Percentiles rank a stretch among this genome's conserved stretches.
phyloP scores from a whole-genome alignment of 2,797 vertebrate genomes.

The Aldrovandia affinis region DNA sequence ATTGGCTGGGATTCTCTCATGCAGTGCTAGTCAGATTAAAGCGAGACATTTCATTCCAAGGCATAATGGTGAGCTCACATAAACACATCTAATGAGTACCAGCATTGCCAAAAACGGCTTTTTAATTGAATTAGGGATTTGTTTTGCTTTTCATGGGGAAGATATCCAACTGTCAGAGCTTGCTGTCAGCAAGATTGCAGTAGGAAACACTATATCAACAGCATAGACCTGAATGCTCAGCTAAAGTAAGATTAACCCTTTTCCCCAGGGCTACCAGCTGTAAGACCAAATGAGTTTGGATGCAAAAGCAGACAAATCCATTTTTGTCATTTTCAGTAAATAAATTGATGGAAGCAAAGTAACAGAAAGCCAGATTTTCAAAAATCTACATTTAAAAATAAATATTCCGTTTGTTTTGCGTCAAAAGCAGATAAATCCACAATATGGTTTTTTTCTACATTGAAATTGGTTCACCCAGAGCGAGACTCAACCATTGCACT shows the following conservation, averaged over 20 bases:
- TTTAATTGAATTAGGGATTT: slow-evolving; percentile 31
- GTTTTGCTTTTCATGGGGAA: slow-evolving; percentile 14
- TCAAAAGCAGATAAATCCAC: too few relatives aligned
- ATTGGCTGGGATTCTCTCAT: not conserved
- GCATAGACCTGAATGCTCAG: not conserved
- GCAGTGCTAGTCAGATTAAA: not conserved
- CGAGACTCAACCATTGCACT: too few relatives aligned
- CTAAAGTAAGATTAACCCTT: not conserved
- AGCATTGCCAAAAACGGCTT: slow-evolving; percentile 26
- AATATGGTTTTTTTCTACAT: too few relatives aligned
- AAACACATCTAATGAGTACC: slow-evolving; percentile 21
- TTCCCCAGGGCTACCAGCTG: not conserved
- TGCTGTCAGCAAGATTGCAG: not conserved
- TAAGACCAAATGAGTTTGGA: not conserved
- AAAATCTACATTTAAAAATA: too few relatives aligned
- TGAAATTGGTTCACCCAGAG: too few relatives aligned
- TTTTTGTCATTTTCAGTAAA: too few relatives aligned
- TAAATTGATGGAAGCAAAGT: too few relatives aligned
- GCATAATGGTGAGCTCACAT: slow-evolving; percentile 15
- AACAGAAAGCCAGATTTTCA: too few relatives aligned
- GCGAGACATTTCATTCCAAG: not conserved
- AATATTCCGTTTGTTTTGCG: too few relatives aligned
- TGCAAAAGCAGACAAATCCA: too few relatives aligned
- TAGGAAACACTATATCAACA: not conserved
- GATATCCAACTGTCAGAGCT: slow-evolving; percentile 19